Conservation (phyloP, 2,113 vertebrate species). For the Periophthalmus modestus region DNA sequence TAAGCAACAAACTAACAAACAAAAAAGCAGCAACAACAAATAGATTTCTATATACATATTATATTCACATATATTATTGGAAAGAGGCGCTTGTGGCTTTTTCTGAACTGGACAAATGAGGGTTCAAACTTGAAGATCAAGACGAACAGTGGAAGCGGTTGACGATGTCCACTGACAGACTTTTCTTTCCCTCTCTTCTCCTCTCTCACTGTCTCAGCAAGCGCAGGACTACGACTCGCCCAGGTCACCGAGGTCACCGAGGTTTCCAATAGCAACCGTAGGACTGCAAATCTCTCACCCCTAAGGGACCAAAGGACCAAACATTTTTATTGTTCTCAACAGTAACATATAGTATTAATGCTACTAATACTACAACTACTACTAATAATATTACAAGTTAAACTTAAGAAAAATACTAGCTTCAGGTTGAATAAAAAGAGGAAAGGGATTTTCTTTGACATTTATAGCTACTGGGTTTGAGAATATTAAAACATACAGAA, state of each 20-base stretch:
- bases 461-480: conserved; percentile 82
- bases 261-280: conserved; percentile 80
- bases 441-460: conserved; percentile 77
- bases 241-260: conserved; percentile 79
- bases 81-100: conserved; percentile 81
- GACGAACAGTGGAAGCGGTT: conserved; percentile 73
- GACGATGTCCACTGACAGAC: conserved; percentile 74
- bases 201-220: conserved; percentile 77
- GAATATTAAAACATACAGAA: conserved; percentile 74
- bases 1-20: conserved; percentile 82
- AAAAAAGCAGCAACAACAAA: conserved; percentile 82
- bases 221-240: conserved; percentile 73
- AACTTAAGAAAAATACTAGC: conserved; percentile 78
- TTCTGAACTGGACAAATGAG: conserved; percentile 84
- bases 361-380: conserved; percentile 81
- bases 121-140: conserved; percentile 84
- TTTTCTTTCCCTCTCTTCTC: conserved; percentile 70
- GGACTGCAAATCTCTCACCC: conserved; percentile 81
- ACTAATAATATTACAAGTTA: conserved; percentile 79
- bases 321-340: conserved; percentile 84
- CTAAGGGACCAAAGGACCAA: conserved; percentile 86
- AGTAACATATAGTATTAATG: conserved; percentile 82
- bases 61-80: conserved; percentile 78
- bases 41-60: conserved; percentile 86
- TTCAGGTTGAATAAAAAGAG: conserved; percentile 78